These are phyloP conservation scores for Chorisops tibialis DNA, from an alignment of 2,888 invertebrate genomes.

Conservation along the genomic window DNA sequence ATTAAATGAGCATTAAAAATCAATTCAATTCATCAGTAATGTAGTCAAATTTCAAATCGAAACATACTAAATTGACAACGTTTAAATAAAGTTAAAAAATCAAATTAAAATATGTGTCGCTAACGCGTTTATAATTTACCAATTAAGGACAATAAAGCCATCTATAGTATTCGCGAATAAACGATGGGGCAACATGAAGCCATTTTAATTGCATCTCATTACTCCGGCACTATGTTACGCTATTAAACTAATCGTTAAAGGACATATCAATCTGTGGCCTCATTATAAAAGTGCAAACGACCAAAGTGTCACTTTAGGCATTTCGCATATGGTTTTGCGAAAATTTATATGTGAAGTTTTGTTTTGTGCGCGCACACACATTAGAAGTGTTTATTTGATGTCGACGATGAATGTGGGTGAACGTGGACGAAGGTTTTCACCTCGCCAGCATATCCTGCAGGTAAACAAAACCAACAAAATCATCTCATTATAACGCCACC, in stretches of 20 bases:
- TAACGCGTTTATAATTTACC: constrained; percentile 16
- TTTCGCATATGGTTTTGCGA: constrained; percentile 10
- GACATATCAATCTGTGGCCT: constrained; percentile 23
- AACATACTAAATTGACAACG: no score
- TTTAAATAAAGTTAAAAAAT: no score
- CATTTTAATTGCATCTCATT: constrained; percentile 8
- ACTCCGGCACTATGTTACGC: background rate
- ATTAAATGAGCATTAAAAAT: no score
- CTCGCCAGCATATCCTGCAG: background rate
- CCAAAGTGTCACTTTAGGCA: constrained; percentile 15
- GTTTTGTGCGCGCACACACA: constrained; percentile 3
- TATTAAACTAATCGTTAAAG: constrained; percentile 19
- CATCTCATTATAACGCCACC: constrained; percentile 5
- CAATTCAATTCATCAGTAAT: no score
- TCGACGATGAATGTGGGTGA: constrained; percentile 1
- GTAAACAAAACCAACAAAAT: constrained; percentile 17
- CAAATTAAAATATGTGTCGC: no score
- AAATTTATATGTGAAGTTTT: constrained; percentile 20
- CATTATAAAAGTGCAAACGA: constrained; percentile 25
- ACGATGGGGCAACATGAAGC: background rate
- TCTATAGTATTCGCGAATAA: background rate
- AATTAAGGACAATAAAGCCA: constrained; percentile 1
- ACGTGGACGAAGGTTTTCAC: no score
- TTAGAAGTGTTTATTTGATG: constrained; percentile 7
- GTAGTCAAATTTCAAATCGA: no score